Evolutionary conservation across 2,888 invertebrate genomes (phyloP).

Genomic region (Apotomis capreana): DNA sequence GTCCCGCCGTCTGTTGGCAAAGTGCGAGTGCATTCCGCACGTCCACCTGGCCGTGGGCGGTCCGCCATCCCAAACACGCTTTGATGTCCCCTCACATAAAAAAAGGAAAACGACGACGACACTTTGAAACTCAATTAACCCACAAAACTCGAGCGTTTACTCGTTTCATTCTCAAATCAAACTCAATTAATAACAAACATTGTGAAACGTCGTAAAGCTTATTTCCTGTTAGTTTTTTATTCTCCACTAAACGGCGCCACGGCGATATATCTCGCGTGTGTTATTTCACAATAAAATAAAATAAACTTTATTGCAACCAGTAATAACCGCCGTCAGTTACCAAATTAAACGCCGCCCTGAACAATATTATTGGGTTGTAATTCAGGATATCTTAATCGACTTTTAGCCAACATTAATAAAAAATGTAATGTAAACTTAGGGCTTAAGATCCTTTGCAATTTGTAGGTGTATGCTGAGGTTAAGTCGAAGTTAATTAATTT

Average conservation of each 20-base stretch:
- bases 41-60: constrained; percentile 72
- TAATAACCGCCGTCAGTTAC: constrained; percentile 9
- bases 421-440: constrained; percentile 29
- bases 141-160: constrained; percentile 49
- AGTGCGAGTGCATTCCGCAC: constrained; percentile 58
- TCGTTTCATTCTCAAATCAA: constrained; percentile 14
- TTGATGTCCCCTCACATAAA: constrained; percentile 59
- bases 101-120: constrained; percentile 53
- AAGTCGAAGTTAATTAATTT: constrained; percentile 78
- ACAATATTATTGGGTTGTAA: constrained; percentile 10
- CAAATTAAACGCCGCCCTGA: constrained; percentile 10
- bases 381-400: constrained; percentile 24
- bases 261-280: constrained; percentile 19
- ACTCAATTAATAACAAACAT: constrained; percentile 19
- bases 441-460: constrained; percentile 54
- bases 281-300: constrained; percentile 27
- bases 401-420: constrained; percentile 20
- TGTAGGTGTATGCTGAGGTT: constrained; percentile 60
- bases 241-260: constrained; percentile 21
- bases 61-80: constrained; percentile 59
- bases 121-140: constrained; percentile 59
- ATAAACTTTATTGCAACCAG: constrained; percentile 16
- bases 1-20: constrained; percentile 62
- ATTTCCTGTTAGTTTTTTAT: constrained; percentile 20
- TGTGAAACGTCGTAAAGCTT: constrained; percentile 23